A percentile compares a stretch with the other conserved stretches of the same genome.
Conservation (phyloP, 2,113 vertebrate species). For the Mobula hypostoma region DNA sequence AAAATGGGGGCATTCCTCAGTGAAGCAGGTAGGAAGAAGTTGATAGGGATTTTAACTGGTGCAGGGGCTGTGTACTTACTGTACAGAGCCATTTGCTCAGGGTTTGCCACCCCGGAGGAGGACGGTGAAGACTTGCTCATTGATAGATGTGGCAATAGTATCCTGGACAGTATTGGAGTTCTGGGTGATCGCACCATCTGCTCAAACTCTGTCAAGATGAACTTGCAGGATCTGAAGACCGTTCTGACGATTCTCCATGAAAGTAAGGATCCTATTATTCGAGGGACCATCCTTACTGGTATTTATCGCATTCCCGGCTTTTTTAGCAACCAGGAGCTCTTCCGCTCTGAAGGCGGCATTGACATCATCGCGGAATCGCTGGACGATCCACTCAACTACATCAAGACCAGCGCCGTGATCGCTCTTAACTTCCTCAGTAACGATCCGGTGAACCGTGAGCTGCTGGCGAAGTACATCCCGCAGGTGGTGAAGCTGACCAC, state of each 20-base stretch:
- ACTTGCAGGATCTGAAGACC: conserved; percentile 9
- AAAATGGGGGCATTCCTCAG: neutral
- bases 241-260: neutral
- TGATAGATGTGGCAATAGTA: neutral
- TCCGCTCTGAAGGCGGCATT: neutral
- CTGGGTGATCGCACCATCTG: neutral
- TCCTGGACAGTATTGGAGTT: conserved; percentile 2
- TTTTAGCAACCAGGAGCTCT: neutral
- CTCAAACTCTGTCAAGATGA: conserved; percentile 12
- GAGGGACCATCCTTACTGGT: neutral
- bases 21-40: neutral
- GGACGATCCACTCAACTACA: neutral
- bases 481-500: conserved; percentile 9
- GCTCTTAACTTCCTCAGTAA: conserved; percentile 12
- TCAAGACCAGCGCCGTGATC: conserved; percentile 25
- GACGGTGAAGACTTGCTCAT: conserved; percentile 7
- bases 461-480: neutral
- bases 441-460: neutral
- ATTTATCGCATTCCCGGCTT: conserved; percentile 19
- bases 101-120: neutral
- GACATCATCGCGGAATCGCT: conserved; percentile 17
- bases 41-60: conserved; percentile 19
- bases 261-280: conserved; percentile 11
- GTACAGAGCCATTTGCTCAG: neutral
- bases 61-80: conserved; percentile 3